A percentile compares a stretch with the other conserved stretches of the same genome.
Evolutionary conservation across 2,113 vertebrate genomes (phyloP).

Genomic region (Anolis carolinensis): DNA sequence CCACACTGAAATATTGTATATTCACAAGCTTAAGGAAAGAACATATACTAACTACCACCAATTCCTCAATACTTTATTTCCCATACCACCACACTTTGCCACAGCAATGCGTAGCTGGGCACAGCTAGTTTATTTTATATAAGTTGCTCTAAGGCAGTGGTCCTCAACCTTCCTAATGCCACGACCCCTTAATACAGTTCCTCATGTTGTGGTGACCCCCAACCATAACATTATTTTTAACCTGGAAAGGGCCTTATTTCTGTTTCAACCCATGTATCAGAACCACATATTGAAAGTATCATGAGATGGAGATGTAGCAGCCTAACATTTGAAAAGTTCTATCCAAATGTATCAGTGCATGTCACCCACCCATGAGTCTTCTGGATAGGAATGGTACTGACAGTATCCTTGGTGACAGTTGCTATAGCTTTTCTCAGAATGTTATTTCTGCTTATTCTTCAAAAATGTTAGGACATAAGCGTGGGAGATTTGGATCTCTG

Average conservation of each 20-base stretch:
- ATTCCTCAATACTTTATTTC: too few species aligned
- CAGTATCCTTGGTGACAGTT: slow-evolving; percentile 67
- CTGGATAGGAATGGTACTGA: slow-evolving; percentile 58
- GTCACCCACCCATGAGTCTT: slow-evolving; percentile 35
- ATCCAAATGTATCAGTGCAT: slow-evolving; percentile 55
- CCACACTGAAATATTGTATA: too few species aligned
- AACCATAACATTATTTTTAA: too few species aligned
- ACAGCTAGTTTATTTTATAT: too few species aligned
- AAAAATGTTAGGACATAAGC: slow-evolving; percentile 48
- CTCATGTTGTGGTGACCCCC: too few species aligned
- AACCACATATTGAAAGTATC: slow-evolving; percentile 41
- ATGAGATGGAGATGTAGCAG: slow-evolving; percentile 49
- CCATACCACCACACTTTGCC: too few species aligned
- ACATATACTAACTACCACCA: too few species aligned
- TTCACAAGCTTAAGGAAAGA: too few species aligned
- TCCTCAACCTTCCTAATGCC: too few species aligned
- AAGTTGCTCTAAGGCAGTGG: too few species aligned
- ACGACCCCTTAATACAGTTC: too few species aligned
- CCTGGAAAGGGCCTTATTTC: slow-evolving; percentile 43
- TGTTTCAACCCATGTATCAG: slow-evolving; percentile 21
- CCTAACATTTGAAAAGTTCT: slow-evolving; percentile 50
- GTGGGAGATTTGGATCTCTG: slow-evolving; percentile 45
- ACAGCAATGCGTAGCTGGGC: too few species aligned
- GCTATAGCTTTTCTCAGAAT: slow-evolving; percentile 55
- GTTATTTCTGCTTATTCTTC: slow-evolving; percentile 63